Evolutionary conservation across 2,797 vertebrate species (phyloP).

Genomic region (Acanthiza pusilla): DNA sequence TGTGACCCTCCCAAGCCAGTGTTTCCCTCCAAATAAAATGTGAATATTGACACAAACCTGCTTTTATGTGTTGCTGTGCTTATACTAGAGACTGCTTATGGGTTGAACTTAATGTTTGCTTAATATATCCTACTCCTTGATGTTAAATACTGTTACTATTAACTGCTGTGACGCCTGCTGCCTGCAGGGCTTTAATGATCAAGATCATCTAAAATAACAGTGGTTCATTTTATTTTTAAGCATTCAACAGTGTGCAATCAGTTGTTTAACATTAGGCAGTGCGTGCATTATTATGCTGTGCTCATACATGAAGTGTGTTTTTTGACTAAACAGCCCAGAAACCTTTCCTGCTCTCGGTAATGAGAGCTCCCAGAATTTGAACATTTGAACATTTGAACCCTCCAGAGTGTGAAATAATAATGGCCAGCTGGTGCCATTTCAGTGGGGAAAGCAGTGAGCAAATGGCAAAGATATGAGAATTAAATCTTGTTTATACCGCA

Average conservation of each 20-base stretch:
- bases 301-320: background rate
- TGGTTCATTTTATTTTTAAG: background rate
- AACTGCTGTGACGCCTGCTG: slow-evolving; percentile 3
- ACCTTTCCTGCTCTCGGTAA: background rate
- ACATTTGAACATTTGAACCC: slow-evolving; percentile 36
- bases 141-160: background rate
- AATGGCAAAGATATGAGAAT: slow-evolving; percentile 4
- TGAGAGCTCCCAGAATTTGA: background rate
- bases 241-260: background rate
- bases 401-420: slow-evolving; percentile 29
- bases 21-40: background rate
- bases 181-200: background rate
- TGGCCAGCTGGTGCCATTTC: slow-evolving; percentile 37
- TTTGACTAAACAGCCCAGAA: slow-evolving; percentile 11
- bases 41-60: background rate
- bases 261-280: background rate
- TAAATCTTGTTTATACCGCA: background rate
- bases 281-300: background rate
- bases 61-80: background rate
- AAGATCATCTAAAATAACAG: background rate
- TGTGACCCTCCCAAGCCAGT: background rate
- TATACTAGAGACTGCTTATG: background rate
- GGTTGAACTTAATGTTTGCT: background rate
- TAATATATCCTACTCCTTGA: background rate
- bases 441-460: background rate